Percentiles rank a stretch among this genome's conserved stretches.
Conservation (phyloP, 2,797 vertebrate species). For the Nasua narica region DNA sequence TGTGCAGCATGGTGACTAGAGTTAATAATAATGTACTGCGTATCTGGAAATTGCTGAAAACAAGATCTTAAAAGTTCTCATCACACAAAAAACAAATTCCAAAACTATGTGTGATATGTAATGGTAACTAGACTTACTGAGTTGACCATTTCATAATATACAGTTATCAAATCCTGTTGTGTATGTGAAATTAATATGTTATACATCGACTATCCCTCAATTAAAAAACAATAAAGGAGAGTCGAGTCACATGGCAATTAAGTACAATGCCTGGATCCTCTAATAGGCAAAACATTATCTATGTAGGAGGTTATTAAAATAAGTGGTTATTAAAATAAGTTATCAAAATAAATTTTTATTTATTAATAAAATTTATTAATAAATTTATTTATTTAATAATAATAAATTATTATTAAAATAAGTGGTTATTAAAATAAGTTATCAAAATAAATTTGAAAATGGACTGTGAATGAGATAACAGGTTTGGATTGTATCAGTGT, state of each 20-base stretch:
- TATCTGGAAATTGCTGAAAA: not conserved
- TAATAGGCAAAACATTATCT: not conserved
- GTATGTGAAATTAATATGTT: not conserved
- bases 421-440: no score
- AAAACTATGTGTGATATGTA: not conserved
- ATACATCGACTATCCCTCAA: not conserved
- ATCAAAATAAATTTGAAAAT: slow-evolving; percentile 18
- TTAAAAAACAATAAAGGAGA: not conserved
- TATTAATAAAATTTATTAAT: no score
- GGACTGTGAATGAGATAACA: not conserved
- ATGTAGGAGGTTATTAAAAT: not conserved
- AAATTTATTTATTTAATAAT: no score
- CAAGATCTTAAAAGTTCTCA: not conserved
- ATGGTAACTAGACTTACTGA: not conserved
- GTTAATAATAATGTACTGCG: not conserved
- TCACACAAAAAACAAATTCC: not conserved
- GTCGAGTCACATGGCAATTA: not conserved
- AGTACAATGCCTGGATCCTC: not conserved
- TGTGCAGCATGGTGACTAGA: not conserved
- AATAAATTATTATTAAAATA: not conserved
- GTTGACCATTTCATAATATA: not conserved
- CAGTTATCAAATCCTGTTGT: not conserved
- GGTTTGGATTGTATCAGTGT: not conserved
- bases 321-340: no score
- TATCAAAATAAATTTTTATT: no score